Evolutionary conservation across 92 coral and sea anemone species (phyloP).

Genomic region (Epizoanthus stellaris): DNA sequence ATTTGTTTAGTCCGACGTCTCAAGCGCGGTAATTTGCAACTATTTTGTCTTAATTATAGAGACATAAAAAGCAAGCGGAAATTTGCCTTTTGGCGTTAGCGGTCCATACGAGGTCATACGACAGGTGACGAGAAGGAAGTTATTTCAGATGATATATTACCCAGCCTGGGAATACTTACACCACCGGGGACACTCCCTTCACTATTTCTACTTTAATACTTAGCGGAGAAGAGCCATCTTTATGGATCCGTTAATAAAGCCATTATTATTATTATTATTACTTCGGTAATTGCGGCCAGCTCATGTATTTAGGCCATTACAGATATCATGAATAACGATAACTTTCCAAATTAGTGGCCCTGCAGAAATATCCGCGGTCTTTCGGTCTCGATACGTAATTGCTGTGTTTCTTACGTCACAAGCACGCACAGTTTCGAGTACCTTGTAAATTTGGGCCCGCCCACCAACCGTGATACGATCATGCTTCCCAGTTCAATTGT

Average conservation of each 20-base stretch:
- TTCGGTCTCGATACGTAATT: background rate
- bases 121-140: constrained; percentile 7
- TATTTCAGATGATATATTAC: background rate
- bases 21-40: background rate
- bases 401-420: constrained; percentile 2
- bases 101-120: background rate
- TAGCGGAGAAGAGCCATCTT: too few relatives aligned
- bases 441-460: background rate
- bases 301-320: background rate
- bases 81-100: background rate
- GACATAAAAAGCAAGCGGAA: constrained; percentile 35
- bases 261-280: too few relatives aligned
- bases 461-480: background rate
- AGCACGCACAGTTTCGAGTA: background rate
- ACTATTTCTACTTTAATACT: constrained; percentile 10
- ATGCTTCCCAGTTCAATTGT: background rate
- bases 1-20: constrained; percentile 20
- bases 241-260: too few relatives aligned
- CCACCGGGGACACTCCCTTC: background rate
- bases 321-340: background rate
- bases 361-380: background rate
- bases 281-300: background rate
- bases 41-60: background rate
- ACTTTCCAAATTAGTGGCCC: constrained; percentile 12
- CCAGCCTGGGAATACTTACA: background rate